Conservation (phyloP, 2,797 vertebrate genomes). For the Melanotaenia parkinsoni region DNA sequence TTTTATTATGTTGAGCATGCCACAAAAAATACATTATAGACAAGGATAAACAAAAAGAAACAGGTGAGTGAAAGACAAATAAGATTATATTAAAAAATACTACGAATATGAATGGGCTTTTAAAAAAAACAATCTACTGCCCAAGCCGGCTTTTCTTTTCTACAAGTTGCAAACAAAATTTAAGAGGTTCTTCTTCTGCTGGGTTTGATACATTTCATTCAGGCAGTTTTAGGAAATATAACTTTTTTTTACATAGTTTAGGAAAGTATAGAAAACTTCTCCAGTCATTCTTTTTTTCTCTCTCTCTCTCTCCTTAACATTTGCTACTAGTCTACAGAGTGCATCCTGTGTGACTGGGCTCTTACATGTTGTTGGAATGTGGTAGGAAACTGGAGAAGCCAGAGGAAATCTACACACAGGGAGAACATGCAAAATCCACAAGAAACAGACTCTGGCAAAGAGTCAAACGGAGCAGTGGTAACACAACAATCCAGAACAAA, state of each 20-base stretch:
- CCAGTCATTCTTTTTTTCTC: neutral
- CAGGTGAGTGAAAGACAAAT: neutral
- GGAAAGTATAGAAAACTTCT: too few species aligned
- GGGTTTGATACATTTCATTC: neutral
- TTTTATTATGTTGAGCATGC: neutral
- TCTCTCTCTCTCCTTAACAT: too few species aligned
- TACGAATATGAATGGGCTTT: neutral
- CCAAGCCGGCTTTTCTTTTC: neutral
- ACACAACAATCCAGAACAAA: constrained; percentile 22
- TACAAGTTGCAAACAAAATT: neutral
- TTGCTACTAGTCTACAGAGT: constrained; percentile 24
- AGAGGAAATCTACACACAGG: constrained; percentile 65
- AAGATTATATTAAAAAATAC: neutral
- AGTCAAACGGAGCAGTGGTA: constrained; percentile 37
- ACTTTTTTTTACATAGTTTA: too few species aligned
- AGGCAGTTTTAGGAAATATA: neutral
- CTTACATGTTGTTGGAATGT: constrained; percentile 62
- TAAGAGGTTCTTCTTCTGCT: neutral
- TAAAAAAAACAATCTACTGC: neutral
- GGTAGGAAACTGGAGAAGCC: constrained; percentile 59
- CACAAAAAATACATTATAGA: neutral
- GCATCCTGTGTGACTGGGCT: constrained; percentile 36
- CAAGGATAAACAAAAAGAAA: neutral
- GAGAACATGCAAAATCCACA: constrained; percentile 57
- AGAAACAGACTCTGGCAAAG: constrained; percentile 34